Evolutionary conservation across 2,888 invertebrate species (phyloP).

Genomic region (Stegophylla sp.): DNA sequence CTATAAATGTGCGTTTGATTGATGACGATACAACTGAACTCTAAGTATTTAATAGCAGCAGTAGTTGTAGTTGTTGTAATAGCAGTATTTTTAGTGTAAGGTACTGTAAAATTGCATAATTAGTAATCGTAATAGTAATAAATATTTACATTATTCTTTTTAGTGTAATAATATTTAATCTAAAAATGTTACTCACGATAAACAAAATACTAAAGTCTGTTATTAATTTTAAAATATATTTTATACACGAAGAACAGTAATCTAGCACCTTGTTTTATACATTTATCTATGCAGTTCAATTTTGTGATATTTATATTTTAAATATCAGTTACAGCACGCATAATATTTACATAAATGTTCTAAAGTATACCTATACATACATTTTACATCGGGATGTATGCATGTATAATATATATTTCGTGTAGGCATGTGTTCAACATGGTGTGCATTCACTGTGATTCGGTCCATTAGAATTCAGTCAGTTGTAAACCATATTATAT

Average conservation of each 20-base stretch:
- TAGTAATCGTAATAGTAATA: background rate
- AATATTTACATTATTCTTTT: no score
- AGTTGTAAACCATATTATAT: constrained; percentile 1
- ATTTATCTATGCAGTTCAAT: no score
- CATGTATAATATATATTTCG: background rate
- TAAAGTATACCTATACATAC: background rate
- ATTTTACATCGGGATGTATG: background rate
- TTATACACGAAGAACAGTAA: no score
- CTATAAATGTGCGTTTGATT: constrained; percentile 43
- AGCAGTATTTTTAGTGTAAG: no score
- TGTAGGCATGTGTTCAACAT: background rate
- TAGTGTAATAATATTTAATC: background rate
- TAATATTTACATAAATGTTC: background rate
- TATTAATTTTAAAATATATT: background rate
- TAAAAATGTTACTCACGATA: background rate
- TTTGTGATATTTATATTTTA: background rate
- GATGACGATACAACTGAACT: constrained; percentile 50
- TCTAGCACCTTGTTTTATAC: no score
- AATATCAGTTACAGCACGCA: background rate
- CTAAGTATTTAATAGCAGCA: background rate
- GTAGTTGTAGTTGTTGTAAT: background rate
- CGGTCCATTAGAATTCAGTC: background rate
- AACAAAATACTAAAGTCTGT: background rate
- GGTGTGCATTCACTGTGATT: background rate
- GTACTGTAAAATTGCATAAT: background rate